These are phyloP conservation scores for Trichechus manatus DNA, from an alignment of 2,113 vertebrate genomes.

Conservation along the genomic window DNA sequence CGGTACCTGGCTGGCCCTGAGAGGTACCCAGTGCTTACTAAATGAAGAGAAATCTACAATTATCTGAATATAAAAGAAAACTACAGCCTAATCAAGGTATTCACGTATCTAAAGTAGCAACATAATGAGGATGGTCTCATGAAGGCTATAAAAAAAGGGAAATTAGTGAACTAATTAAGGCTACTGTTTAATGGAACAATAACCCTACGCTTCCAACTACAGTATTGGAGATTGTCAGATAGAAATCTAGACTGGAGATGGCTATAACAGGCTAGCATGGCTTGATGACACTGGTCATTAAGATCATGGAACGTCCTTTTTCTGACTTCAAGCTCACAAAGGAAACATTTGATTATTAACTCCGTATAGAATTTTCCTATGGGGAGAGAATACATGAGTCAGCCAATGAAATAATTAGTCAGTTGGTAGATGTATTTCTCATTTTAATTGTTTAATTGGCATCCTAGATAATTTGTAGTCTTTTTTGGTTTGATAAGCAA, in stretches of 20 bases:
- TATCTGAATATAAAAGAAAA: slow-evolving; percentile 42
- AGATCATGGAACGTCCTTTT: neutral
- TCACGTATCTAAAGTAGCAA: neutral
- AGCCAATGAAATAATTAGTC: neutral
- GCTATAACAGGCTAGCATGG: neutral
- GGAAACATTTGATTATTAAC: neutral
- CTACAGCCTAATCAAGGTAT: neutral
- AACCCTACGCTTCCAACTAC: neutral
- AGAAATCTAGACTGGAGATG: neutral
- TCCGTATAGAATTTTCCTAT: neutral
- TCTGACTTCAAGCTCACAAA: slow-evolving; percentile 30
- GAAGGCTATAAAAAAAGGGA: neutral
- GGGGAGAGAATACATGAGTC: neutral
- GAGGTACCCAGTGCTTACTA: neutral
- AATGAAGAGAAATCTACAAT: slow-evolving; percentile 21
- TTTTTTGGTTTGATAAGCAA: neutral
- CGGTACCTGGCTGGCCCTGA: neutral
- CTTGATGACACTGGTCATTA: neutral
- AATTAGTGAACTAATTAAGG: neutral
- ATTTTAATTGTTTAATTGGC: neutral
- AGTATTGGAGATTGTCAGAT: neutral
- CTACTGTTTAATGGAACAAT: neutral
- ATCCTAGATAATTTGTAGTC: neutral
- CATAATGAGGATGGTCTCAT: neutral
- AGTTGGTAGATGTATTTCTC: neutral